phyloP scores from a whole-genome alignment of 2,888 invertebrate species.

The Pimpla rufipes region DNA sequence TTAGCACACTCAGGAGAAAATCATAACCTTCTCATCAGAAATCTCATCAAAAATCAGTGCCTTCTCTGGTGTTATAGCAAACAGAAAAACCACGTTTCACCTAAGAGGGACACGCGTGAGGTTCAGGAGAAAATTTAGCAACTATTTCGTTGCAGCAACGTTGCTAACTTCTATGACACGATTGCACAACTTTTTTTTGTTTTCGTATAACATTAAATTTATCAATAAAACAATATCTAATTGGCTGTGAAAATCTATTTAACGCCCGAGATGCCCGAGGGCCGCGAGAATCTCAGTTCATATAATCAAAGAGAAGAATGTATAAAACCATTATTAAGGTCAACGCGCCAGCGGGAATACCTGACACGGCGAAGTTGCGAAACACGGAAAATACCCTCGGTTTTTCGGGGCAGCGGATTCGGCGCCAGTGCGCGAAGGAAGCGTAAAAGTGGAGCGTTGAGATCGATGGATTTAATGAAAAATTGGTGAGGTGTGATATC shows the following conservation, averaged over 20 bases:
- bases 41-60: too few relatives aligned
- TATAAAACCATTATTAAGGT: slow-evolving; percentile 5
- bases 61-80: too few relatives aligned
- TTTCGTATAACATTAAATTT: too few relatives aligned
- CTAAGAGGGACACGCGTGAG: too few relatives aligned
- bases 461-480: slow-evolving; percentile 64
- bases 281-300: not conserved
- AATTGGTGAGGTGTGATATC: slow-evolving; percentile 52
- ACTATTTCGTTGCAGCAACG: too few relatives aligned
- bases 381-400: slow-evolving; percentile 6
- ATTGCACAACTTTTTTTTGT: too few relatives aligned
- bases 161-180: too few relatives aligned
- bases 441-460: slow-evolving; percentile 36
- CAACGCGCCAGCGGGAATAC: not conserved
- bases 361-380: not conserved
- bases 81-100: too few relatives aligned
- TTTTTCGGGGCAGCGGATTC: not conserved
- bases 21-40: too few relatives aligned
- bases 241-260: not conserved
- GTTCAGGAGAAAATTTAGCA: too few relatives aligned
- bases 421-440: not conserved
- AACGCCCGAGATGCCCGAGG: not conserved
- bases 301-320: not conserved
- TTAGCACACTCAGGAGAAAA: too few relatives aligned
- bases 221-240: too few relatives aligned